Evolutionary conservation across 2,888 invertebrate genomes (phyloP).

Genomic region (Cephus pulcher): DNA sequence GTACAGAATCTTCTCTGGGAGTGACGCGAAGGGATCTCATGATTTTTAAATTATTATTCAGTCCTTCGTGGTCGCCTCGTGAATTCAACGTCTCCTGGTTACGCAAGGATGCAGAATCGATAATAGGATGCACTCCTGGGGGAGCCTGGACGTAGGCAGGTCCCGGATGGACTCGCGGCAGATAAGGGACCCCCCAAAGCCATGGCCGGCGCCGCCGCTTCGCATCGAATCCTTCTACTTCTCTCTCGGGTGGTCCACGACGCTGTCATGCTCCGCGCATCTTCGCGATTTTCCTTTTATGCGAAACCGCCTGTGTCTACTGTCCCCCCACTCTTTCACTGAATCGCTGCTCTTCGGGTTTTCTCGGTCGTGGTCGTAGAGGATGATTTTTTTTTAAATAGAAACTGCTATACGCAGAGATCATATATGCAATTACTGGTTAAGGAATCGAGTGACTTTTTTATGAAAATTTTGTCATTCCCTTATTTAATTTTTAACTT

Average conservation of each 20-base stretch:
- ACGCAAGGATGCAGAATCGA: slow-evolving; percentile 42
- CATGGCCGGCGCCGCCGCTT: slow-evolving; percentile 61
- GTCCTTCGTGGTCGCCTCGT: too few relatives aligned
- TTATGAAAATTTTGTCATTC: background rate
- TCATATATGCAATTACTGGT: background rate
- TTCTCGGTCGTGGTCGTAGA: background rate
- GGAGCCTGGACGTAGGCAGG: slow-evolving; percentile 42
- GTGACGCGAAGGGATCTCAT: too few relatives aligned
- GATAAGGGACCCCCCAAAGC: slow-evolving; percentile 65
- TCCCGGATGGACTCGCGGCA: slow-evolving; percentile 50
- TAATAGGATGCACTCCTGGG: slow-evolving; percentile 50
- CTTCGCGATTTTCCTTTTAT: slow-evolving; percentile 20
- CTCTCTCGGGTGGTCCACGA: slow-evolving; percentile 62
- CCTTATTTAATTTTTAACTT: background rate
- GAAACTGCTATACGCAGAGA: background rate
- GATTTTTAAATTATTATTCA: too few relatives aligned
- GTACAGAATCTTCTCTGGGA: too few relatives aligned
- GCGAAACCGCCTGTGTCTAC: slow-evolving; percentile 25
- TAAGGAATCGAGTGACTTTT: background rate
- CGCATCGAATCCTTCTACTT: slow-evolving; percentile 58
- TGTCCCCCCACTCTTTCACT: slow-evolving; percentile 14
- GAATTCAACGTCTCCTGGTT: slow-evolving; percentile 11
- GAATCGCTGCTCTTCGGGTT: background rate
- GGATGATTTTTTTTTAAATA: background rate
- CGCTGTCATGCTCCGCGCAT: slow-evolving; percentile 39